Conservation (phyloP, 1,140 invertebrate species). For the Drosophila hydei region DNA sequence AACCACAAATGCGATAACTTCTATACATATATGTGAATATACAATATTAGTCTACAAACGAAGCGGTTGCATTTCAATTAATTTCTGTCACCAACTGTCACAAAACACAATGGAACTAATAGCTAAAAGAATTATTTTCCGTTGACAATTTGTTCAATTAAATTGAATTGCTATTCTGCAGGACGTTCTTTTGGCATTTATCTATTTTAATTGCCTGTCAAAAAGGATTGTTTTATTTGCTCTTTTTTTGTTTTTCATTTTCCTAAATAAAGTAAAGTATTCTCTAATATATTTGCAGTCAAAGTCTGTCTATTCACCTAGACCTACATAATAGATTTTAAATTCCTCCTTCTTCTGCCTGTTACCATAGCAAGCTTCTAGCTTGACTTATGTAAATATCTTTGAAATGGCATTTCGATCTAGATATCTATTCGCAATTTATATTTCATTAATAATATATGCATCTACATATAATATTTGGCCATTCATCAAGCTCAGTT, state of each 20-base stretch:
- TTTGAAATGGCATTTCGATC: too few species aligned
- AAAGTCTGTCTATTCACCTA: too few species aligned
- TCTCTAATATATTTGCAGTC: too few species aligned
- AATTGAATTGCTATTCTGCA: background rate
- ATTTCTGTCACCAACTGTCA: constrained; percentile 2
- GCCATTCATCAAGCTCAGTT: background rate
- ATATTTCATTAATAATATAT: background rate
- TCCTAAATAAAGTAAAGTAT: too few species aligned
- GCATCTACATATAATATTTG: too few species aligned
- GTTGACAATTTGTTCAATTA: background rate
- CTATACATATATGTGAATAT: too few species aligned
- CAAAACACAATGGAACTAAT: too few species aligned
- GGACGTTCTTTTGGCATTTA: background rate
- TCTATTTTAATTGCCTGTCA: background rate
- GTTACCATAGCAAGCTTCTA: too few species aligned
- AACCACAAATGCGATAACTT: background rate
- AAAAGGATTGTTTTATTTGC: background rate
- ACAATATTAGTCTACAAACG: background rate
- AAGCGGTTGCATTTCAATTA: constrained; percentile 1
- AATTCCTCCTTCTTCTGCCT: too few species aligned
- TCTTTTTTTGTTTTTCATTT: background rate
- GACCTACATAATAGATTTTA: too few species aligned
- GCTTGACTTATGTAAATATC: too few species aligned
- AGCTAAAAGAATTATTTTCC: background rate
- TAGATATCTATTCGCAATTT: too few species aligned